Percentiles rank a stretch among this genome's conserved stretches.
Conservation (phyloP, 2,113 vertebrate species). For the Ammospiza caudacuta region DNA sequence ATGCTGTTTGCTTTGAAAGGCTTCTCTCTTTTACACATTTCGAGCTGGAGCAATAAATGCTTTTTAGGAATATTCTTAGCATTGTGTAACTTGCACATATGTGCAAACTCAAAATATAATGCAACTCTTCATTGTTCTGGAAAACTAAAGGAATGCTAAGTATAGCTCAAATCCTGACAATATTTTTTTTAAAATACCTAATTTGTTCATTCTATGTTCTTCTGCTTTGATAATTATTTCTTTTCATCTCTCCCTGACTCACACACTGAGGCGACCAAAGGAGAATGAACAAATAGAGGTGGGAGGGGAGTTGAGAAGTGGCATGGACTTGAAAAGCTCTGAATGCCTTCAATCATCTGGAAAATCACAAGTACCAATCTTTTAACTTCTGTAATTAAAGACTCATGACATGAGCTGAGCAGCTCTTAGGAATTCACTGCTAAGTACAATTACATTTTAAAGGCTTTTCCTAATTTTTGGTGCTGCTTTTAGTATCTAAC, state of each 20-base stretch:
- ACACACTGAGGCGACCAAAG: conserved; percentile 36
- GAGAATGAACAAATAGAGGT: conserved; percentile 60
- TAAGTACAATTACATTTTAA: neutral
- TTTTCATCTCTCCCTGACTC: conserved; percentile 66
- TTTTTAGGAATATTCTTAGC: conserved; percentile 47
- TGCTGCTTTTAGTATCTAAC: neutral
- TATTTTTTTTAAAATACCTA: conserved; percentile 6
- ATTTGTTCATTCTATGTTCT: conserved; percentile 29
- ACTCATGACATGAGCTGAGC: neutral
- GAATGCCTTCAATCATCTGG: conserved; percentile 63
- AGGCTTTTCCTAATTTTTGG: neutral
- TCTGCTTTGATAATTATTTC: conserved; percentile 64
- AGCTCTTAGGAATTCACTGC: neutral
- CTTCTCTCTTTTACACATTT: neutral
- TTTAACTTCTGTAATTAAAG: conserved; percentile 48
- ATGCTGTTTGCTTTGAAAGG: conserved; percentile 8
- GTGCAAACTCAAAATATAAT: neutral
- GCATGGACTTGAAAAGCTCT: conserved; percentile 55
- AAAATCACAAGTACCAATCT: conserved; percentile 60
- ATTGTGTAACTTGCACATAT: neutral
- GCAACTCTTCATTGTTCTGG: neutral
- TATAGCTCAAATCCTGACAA: conserved; percentile 37
- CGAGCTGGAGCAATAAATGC: neutral
- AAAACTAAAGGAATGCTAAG: conserved; percentile 12
- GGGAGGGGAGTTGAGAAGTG: conserved; percentile 35